phyloP scores from a whole-genome alignment of 2,113 vertebrate genomes.

The Lucifuga dentata region DNA sequence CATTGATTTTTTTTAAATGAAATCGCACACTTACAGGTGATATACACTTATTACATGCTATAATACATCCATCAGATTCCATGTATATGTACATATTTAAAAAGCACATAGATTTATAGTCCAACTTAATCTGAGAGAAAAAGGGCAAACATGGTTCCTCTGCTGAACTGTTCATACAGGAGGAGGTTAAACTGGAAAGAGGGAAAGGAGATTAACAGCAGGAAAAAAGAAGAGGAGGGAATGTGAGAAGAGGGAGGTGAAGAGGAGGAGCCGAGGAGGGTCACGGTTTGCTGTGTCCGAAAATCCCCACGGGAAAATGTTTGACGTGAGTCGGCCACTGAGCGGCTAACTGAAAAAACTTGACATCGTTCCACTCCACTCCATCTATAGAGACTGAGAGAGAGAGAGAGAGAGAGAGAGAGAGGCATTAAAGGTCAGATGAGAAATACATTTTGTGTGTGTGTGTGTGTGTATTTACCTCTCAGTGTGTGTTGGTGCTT shows the following conservation, averaged over 20 bases:
- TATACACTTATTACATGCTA: conserved; percentile 3
- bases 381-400: conserved; percentile 86
- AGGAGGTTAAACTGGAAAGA: too few species aligned
- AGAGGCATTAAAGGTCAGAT: too few species aligned
- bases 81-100: background rate
- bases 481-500: conserved; percentile 84
- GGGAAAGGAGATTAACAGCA: too few species aligned
- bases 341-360: conserved; percentile 77
- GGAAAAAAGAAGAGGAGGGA: background rate
- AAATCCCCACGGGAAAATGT: conserved; percentile 88
- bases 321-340: conserved; percentile 91
- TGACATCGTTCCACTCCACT: conserved; percentile 87
- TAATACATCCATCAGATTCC: conserved; percentile 1
- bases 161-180: too few species aligned
- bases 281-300: conserved; percentile 82
- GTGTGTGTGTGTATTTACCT: conserved; percentile 73
- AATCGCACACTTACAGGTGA: background rate
- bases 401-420: too few species aligned
- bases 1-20: too few species aligned
- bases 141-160: too few species aligned
- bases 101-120: conserved; percentile 3
- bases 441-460: conserved; percentile 6
- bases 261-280: background rate
- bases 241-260: background rate
- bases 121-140: background rate